These are phyloP conservation scores for Hesperophylax magnus DNA, from an alignment of 1,140 invertebrate species.

Conservation along the genomic window DNA sequence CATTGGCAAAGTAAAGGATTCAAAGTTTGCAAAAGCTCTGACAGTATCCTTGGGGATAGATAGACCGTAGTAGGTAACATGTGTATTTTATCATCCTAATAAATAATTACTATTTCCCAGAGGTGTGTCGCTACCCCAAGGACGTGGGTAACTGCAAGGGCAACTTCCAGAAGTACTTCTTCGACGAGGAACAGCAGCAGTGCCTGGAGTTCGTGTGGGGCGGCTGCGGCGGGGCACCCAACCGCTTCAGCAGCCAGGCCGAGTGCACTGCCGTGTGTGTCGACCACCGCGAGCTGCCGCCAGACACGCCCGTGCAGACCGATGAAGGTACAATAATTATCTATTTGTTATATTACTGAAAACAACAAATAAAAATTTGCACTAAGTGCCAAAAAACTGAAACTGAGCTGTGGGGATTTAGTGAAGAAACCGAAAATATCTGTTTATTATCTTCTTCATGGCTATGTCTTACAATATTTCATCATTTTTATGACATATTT, in stretches of 20 bases:
- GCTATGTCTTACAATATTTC: too few relatives aligned
- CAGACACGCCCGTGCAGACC: not conserved
- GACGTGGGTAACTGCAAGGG: slow-evolving; percentile 80
- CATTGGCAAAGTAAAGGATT: too few relatives aligned
- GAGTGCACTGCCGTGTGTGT: slow-evolving; percentile 79
- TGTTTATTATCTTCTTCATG: too few relatives aligned
- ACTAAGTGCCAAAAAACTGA: too few relatives aligned
- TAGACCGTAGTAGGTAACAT: too few relatives aligned
- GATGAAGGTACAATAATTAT: slow-evolving; percentile 2
- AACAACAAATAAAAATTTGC: too few relatives aligned
- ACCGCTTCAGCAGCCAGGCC: slow-evolving; percentile 78
- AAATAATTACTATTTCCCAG: slow-evolving; percentile 59
- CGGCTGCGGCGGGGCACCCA: slow-evolving; percentile 87
- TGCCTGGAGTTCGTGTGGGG: slow-evolving; percentile 81
- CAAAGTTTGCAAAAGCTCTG: too few relatives aligned
- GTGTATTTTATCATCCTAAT: not conserved
- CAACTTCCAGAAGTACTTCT: slow-evolving; percentile 78
- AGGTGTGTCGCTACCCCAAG: slow-evolving; percentile 73
- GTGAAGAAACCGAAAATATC: too few relatives aligned
- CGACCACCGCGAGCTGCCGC: slow-evolving; percentile 45
- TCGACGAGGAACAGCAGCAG: slow-evolving; percentile 69
- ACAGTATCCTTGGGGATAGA: too few relatives aligned
- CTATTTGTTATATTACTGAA: too few relatives aligned
- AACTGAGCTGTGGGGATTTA: too few relatives aligned
- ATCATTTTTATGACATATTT: too few relatives aligned